These are phyloP conservation scores for Drosophila kokeensis DNA, from an alignment of 2,888 invertebrate genomes.

Conservation along the genomic window DNA sequence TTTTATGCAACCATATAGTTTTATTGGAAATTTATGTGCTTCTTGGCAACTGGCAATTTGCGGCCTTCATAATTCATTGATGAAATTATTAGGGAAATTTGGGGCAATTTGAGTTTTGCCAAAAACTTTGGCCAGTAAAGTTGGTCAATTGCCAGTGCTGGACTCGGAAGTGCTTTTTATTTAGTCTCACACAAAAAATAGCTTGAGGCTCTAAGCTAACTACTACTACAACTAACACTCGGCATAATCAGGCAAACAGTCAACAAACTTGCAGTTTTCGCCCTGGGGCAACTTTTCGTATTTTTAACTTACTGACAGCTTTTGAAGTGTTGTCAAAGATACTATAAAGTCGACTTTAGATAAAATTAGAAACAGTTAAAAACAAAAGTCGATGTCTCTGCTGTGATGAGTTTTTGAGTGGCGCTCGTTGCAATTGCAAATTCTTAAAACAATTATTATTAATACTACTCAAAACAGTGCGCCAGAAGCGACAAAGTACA, in stretches of 20 bases:
- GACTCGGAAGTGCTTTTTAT: slow-evolving; percentile 30
- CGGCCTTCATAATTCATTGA: slow-evolving; percentile 72
- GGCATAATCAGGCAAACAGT: slow-evolving; percentile 62
- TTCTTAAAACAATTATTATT: slow-evolving; percentile 60
- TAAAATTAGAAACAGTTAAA: slow-evolving; percentile 50
- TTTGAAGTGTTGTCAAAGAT: slow-evolving; percentile 26
- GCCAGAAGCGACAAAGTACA: slow-evolving; percentile 40
- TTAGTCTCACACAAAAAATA: slow-evolving; percentile 40
- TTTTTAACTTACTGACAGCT: slow-evolving; percentile 26
- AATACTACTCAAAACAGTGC: slow-evolving; percentile 34
- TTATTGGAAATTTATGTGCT: slow-evolving; percentile 62
- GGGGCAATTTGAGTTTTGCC: slow-evolving; percentile 40
- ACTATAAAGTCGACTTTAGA: slow-evolving; percentile 23
- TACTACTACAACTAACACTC: slow-evolving; percentile 9
- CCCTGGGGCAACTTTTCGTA: slow-evolving; percentile 50
- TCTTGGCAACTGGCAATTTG: slow-evolving; percentile 61
- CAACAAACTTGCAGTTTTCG: slow-evolving; percentile 51
- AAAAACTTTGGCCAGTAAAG: slow-evolving; percentile 34
- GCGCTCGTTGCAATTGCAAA: slow-evolving; percentile 23
- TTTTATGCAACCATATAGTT: slow-evolving; percentile 60
- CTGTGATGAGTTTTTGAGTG: slow-evolving; percentile 19
- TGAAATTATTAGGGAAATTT: slow-evolving; percentile 57
- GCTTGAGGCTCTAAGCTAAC: slow-evolving; percentile 51
- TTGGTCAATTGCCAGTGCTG: slow-evolving; percentile 43
- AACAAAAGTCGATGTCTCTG: not conserved